Evolutionary conservation across 2,888 invertebrate species (phyloP).

Genomic region (Dione juno): DNA sequence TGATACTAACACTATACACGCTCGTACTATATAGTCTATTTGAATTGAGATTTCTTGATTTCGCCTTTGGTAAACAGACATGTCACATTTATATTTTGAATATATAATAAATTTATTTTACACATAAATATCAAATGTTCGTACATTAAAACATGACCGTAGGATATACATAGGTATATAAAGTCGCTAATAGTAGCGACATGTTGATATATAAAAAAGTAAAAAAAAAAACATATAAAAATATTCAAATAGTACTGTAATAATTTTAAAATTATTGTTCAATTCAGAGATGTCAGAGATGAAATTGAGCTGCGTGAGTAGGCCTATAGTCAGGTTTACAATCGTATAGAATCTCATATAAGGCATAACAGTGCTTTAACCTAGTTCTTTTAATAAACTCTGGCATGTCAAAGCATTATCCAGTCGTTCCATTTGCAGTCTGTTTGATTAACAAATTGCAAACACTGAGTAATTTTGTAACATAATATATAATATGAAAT

Average conservation of each 20-base stretch:
- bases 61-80: too few relatives aligned
- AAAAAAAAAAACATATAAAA: background rate
- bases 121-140: too few relatives aligned
- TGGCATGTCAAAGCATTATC: conserved; percentile 34
- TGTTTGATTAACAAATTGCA: conserved; percentile 35
- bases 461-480: conserved; percentile 21
- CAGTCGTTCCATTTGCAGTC: conserved; percentile 32
- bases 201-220: too few relatives aligned
- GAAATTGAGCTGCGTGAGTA: conserved; percentile 10
- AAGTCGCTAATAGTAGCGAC: too few relatives aligned
- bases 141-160: too few relatives aligned
- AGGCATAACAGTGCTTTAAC: conserved; percentile 36
- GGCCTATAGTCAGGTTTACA: conserved; percentile 10
- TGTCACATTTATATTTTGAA: too few relatives aligned
- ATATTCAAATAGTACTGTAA: background rate
- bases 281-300: background rate
- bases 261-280: background rate
- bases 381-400: conserved; percentile 32
- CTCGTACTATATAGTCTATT: too few relatives aligned
- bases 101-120: too few relatives aligned
- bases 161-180: too few relatives aligned
- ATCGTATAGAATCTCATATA: conserved; percentile 29
- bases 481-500: conserved; percentile 1
- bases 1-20: too few relatives aligned
- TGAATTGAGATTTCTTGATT: too few relatives aligned